Evolutionary conservation across 2,113 vertebrate species (phyloP).

Genomic region (Rallus limicola): DNA sequence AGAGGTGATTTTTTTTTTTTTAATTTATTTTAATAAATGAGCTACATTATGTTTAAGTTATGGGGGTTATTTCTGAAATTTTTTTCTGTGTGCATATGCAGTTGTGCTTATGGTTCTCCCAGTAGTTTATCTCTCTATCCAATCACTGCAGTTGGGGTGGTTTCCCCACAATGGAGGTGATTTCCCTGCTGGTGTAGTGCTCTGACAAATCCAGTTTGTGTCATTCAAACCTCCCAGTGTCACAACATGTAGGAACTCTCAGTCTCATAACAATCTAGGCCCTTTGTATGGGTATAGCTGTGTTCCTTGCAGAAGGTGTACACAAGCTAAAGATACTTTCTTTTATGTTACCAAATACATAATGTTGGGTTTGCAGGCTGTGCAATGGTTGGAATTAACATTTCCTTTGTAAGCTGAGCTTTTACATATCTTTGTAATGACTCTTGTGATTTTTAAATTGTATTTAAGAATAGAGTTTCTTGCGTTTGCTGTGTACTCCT

Average conservation of each 20-base stretch:
- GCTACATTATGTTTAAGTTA: background rate
- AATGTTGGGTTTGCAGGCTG: background rate
- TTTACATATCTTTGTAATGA: background rate
- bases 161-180: background rate
- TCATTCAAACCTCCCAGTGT: background rate
- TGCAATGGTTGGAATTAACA: background rate
- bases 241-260: background rate
- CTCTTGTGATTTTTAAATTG: background rate
- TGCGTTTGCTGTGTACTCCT: background rate
- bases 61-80: background rate
- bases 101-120: background rate
- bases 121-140: background rate
- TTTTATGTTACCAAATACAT: background rate
- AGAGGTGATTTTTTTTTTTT: constrained; percentile 66
- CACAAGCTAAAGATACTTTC: background rate
- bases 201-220: background rate
- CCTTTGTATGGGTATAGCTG: background rate
- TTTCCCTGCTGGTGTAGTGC: background rate
- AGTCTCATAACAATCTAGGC: background rate
- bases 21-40: background rate
- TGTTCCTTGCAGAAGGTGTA: background rate
- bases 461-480: background rate
- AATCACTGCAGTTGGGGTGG: fast-evolving
- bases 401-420: background rate
- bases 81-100: background rate